A percentile compares a stretch with the other conserved stretches of the same genome.
Conservation (phyloP, 1,140 invertebrate genomes). For the Drosophila punjabiensis region DNA sequence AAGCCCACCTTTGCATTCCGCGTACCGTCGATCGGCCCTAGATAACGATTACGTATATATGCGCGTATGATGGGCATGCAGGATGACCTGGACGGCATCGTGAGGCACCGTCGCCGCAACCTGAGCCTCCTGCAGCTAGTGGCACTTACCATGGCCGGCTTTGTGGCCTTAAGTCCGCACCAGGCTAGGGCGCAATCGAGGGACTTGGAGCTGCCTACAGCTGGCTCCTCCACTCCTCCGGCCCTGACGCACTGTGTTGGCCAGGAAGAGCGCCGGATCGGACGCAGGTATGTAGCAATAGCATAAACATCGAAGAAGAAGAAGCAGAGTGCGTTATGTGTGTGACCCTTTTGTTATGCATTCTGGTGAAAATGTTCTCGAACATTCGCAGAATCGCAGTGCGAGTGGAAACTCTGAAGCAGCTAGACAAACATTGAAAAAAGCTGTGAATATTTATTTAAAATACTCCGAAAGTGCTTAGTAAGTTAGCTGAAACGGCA, state of each 20-base stretch:
- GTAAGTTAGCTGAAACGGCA: neutral
- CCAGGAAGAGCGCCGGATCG: constrained; percentile 69
- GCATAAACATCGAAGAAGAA: constrained; percentile 31
- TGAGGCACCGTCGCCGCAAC: constrained; percentile 48
- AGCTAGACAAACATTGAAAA: constrained; percentile 32
- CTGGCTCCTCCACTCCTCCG: constrained; percentile 20
- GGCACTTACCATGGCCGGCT: constrained; percentile 70
- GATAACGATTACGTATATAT: constrained; percentile 44
- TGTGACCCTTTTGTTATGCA: constrained; percentile 29
- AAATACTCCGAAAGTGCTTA: constrained; percentile 13
- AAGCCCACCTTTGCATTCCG: constrained; percentile 47
- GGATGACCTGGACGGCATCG: constrained; percentile 63
- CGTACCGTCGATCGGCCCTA: constrained; percentile 13
- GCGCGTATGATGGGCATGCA: constrained; percentile 74
- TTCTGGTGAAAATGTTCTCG: constrained; percentile 49
- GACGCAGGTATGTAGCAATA: constrained; percentile 66
- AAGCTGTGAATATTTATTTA: constrained; percentile 16
- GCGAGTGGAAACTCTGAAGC: constrained; percentile 17
- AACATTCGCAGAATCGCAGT: constrained; percentile 45
- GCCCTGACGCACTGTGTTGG: constrained; percentile 71
- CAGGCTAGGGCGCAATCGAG: constrained; percentile 12
- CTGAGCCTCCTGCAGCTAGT: constrained; percentile 63
- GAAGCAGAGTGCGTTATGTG: constrained; percentile 29
- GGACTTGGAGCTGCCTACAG: constrained; percentile 37
- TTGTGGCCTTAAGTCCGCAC: constrained; percentile 35